Conservation (phyloP, 2,797 vertebrate genomes). For the Sebastolobus alascanus region DNA sequence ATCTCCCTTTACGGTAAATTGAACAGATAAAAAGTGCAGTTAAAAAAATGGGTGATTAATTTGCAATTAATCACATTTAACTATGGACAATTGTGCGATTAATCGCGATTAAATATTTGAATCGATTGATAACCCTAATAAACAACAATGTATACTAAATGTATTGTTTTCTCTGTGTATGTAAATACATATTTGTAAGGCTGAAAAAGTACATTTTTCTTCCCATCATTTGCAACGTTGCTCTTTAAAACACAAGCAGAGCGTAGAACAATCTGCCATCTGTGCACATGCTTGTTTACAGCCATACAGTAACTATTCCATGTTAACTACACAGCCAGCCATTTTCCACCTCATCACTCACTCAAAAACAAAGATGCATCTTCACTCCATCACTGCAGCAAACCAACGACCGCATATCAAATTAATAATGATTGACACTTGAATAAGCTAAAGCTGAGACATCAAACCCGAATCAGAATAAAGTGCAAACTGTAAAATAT, state of each 20-base stretch:
- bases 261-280: constrained; percentile 21
- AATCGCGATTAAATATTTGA: too few relatives aligned
- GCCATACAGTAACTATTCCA: constrained; percentile 7
- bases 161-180: not conserved
- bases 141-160: not conserved
- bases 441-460: constrained; percentile 30
- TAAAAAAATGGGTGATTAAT: too few relatives aligned
- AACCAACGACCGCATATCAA: constrained; percentile 1
- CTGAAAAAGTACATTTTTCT: not conserved
- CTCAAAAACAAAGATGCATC: constrained; percentile 26
- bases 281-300: constrained; percentile 18
- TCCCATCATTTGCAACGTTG: not conserved
- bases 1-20: too few relatives aligned
- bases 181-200: not conserved
- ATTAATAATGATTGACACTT: constrained; percentile 34
- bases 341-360: constrained; percentile 41
- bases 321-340: constrained; percentile 1
- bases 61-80: too few relatives aligned
- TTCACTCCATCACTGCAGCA: constrained; percentile 6
- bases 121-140: not conserved
- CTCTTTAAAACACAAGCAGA: constrained; percentile 11
- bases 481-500: constrained; percentile 34
- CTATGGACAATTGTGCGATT: too few relatives aligned
- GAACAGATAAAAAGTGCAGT: too few relatives aligned
- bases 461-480: constrained; percentile 32